A percentile compares a stretch with the other conserved stretches of the same genome.
These are phyloP conservation scores for Junco hyemalis DNA, from an alignment of 2,113 vertebrate species.

Conservation along the genomic window DNA sequence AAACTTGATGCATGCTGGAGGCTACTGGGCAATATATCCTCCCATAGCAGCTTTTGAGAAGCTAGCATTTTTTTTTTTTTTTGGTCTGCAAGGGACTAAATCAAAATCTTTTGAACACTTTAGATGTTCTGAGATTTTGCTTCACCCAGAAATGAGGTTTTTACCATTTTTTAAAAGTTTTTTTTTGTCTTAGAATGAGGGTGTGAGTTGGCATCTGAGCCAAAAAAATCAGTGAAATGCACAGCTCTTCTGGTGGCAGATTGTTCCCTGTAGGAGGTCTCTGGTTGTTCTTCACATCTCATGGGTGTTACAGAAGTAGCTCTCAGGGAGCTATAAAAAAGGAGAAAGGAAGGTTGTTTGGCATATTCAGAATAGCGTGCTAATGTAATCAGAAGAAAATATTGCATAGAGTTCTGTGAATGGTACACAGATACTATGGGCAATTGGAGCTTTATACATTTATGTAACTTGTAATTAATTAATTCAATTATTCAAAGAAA, in stretches of 20 bases:
- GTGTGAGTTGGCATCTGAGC: not conserved
- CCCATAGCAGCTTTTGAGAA: not conserved
- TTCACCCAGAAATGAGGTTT: not conserved
- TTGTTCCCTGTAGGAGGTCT: conserved; percentile 58
- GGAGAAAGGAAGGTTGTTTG: conserved; percentile 39
- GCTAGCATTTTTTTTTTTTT: not conserved
- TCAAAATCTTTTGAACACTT: not conserved
- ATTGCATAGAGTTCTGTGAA: conserved; percentile 59
- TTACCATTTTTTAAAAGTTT: not conserved
- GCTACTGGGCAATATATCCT: not conserved
- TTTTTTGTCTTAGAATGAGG: conserved; percentile 1
- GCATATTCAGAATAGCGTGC: conserved; percentile 41
- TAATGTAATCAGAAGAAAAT: conserved; percentile 61
- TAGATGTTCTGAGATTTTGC: not conserved
- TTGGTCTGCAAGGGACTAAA: not conserved
- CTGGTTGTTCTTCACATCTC: conserved; percentile 52
- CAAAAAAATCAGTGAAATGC: conserved; percentile 48
- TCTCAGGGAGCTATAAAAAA: conserved; percentile 26
- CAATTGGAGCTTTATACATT: conserved; percentile 27
- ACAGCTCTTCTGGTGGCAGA: conserved; percentile 45
- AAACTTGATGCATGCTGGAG: not conserved
- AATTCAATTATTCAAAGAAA: conserved; percentile 68
- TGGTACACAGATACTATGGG: conserved; percentile 59
- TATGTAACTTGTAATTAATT: conserved; percentile 60
- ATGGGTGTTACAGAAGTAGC: conserved; percentile 55